Conservation (phyloP, 2,888 invertebrate species). For the Melanostoma mellinum region DNA sequence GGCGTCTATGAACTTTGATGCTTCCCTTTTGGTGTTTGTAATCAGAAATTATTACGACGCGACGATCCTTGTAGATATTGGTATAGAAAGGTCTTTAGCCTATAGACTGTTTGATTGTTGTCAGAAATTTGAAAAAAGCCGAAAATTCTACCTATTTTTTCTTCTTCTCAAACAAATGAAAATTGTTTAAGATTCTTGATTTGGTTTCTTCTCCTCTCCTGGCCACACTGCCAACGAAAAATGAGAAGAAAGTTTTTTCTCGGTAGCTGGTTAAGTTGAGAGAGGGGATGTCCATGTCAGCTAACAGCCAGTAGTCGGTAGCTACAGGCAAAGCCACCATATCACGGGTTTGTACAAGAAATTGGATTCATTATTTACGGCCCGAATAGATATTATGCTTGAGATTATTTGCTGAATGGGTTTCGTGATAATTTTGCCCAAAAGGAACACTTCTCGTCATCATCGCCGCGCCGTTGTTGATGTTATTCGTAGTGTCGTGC, state of each 20-base stretch:
- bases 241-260: slow-evolving; percentile 46
- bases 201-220: neutral
- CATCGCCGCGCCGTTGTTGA: slow-evolving; percentile 55
- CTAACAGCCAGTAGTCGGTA: slow-evolving; percentile 58
- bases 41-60: too few species aligned
- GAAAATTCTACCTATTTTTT: too few species aligned
- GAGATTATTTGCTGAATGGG: slow-evolving; percentile 75
- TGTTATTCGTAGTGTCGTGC: slow-evolving; percentile 31
- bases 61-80: too few species aligned
- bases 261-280: slow-evolving; percentile 32
- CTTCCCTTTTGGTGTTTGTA: too few species aligned
- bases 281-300: slow-evolving; percentile 39
- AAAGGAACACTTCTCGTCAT: slow-evolving; percentile 74
- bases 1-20: too few species aligned
- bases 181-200: too few species aligned
- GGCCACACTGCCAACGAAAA: slow-evolving; percentile 10
- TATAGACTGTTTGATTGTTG: too few species aligned
- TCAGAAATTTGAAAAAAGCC: too few species aligned
- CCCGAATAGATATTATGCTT: slow-evolving; percentile 75
- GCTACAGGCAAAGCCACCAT: slow-evolving; percentile 67
- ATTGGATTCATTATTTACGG: slow-evolving; percentile 76
- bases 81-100: too few species aligned
- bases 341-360: slow-evolving; percentile 74
- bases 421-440: slow-evolving; percentile 75
- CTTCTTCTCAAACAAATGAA: too few species aligned